Evolutionary conservation across 64 coral and sea anemone genomes (phyloP), one percentile per base, ranked within the genome.

Genomic region (Porites australiensis): DNA sequence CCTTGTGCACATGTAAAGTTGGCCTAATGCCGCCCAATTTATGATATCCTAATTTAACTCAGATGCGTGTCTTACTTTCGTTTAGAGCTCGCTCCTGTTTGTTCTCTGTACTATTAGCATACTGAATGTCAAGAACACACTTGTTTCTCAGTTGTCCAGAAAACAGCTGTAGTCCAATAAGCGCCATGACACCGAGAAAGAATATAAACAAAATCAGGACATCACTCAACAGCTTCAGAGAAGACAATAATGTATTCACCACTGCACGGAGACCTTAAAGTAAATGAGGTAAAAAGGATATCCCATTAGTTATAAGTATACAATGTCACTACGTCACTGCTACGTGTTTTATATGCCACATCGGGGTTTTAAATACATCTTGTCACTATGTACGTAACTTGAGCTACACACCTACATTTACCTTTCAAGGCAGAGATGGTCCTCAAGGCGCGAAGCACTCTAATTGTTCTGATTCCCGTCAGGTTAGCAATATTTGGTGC

Each of bases 391-490:
- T 37, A 37, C 27, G 1, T 37, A 37, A 37, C 27, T 37, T 37
- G 27, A 37, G 27, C 27, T 37, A 37, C 27, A 37, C 27, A 22
- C 14, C 62, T 5, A 3, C 1, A 60, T 44, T 82, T 77, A 95
- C 93, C 93, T 91, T 95, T 89, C 45, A 95, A 61, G n/a, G 88
- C 74, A 21, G 93, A 95, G 27, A 95, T 86, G 10, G 93, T 95
- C 79, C 93, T 86, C 7, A 95, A 60, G 44, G 93, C 93, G 86
- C 93, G 86, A 53, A 95, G 55, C 2, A 95, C 93, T 86, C 93
- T 88, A 21, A 95, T 50, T 72, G 93, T 91, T 71, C 93, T 91
- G 46, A 95, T 95, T n/a, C 93, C 93, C 43, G 93, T 91, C 23
- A 95, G 75, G 65, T 95, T 95, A 18, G 81, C 93, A 4, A 91